Evolutionary conservation across 2,888 invertebrate species (phyloP), one percentile per base, ranked within the genome.

Genomic region (Metopia argyrocephala): DNA sequence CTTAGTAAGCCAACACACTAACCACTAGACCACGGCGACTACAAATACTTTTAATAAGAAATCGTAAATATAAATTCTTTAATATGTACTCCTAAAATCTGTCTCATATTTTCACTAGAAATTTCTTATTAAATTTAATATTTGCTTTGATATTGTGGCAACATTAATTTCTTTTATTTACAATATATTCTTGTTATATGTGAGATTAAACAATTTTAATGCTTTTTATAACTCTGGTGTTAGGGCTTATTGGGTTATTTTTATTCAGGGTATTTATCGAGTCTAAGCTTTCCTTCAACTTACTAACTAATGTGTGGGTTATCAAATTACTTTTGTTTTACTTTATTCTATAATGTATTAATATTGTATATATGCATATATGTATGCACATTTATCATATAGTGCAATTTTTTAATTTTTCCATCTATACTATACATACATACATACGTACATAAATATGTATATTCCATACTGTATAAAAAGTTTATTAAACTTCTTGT

Each of bases 401-500:
- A 38, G 3, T 12, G 15, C 38, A 38, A 38, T 38, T 38, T 9
- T 3, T 38, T 38, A 12, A 38, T 9, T 38, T 38, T 15, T 38
- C 4, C 15, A 38, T 9, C n/a, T 12, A 38, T 38, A 38, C 12
- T 5, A 31, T 4, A 5, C 3, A 31, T 31, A 31, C n/a, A n/a
- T n/a, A n/a, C n/a, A n/a, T n/a, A 31, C 31, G 9, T 12, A 15
- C 15, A 12, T 38, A 15, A 38, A 38, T 3, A 9, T 27, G 52
- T 56, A 54, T 21, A 23, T 54, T 12, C 12, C 21, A 69, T n/a
- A 28, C 31, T 38, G 28, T 20, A 50, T 48, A 46, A 70, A 81
- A 71, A 73, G 81, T 81, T 81, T 74, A 75, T 66, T 81, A 69
- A 81, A 81, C 81, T 80, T 78, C 12, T 71, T 78, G 61, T 75